Percentiles rank a stretch among this genome's conserved stretches.
Conservation (phyloP, 1,140 invertebrate genomes). For the Trachymyrmex cornetzi region DNA sequence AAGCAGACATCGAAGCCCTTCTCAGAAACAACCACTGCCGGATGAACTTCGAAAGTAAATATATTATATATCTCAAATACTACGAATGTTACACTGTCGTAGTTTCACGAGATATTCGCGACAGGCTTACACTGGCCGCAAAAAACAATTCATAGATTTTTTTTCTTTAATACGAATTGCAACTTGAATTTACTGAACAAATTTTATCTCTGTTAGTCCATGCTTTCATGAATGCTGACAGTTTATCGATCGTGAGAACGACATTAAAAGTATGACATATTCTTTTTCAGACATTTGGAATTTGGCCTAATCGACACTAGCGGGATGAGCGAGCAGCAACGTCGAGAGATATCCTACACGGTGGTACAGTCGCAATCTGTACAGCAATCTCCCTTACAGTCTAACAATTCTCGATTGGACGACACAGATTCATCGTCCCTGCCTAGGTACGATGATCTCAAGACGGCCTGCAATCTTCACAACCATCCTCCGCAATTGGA, state of each 20-base stretch:
- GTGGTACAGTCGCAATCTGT: slow-evolving; percentile 90
- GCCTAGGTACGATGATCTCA: slow-evolving; percentile 87
- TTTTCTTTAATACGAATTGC: not conserved
- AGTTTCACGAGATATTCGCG: not conserved
- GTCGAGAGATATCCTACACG: slow-evolving; percentile 96
- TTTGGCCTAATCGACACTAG: slow-evolving; percentile 96
- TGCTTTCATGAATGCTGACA: not conserved
- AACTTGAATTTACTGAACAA: not conserved
- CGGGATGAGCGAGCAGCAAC: slow-evolving; percentile 95
- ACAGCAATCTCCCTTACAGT: slow-evolving; percentile 80
- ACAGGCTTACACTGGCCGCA: not conserved
- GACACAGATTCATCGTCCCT: slow-evolving; percentile 79
- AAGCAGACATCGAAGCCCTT: slow-evolving; percentile 85
- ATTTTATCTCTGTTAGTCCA: not conserved
- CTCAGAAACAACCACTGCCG: slow-evolving; percentile 84
- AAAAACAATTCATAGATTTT: not conserved
- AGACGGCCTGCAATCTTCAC: slow-evolving; percentile 84
- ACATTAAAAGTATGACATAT: slow-evolving; percentile 35
- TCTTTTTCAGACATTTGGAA: slow-evolving; percentile 91
- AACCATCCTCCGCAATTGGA: slow-evolving; percentile 84
- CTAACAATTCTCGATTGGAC: slow-evolving; percentile 83
- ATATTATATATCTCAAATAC: not conserved
- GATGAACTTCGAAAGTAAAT: slow-evolving; percentile 86
- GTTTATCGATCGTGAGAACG: not conserved
- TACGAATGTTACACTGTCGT: not conserved